These are phyloP conservation scores for Otocyon megalotis DNA, from an alignment of 2,113 vertebrate genomes.

Conservation along the genomic window DNA sequence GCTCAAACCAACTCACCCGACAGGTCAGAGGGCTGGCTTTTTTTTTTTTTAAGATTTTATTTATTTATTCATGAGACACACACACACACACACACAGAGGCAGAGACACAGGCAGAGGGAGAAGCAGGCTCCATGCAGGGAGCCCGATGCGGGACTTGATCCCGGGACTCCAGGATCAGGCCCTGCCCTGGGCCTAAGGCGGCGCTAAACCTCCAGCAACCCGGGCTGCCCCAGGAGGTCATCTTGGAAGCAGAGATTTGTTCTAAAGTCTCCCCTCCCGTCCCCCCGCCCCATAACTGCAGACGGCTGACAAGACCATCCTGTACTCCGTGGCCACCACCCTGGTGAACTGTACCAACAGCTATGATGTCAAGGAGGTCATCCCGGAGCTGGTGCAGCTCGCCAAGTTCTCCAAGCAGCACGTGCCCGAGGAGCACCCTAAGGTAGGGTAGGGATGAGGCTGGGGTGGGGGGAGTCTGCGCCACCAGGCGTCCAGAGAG, in stretches of 20 bases:
- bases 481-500: too few relatives aligned
- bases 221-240: neutral
- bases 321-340: conserved; percentile 95
- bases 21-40: too few relatives aligned
- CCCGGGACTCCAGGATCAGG: too few relatives aligned
- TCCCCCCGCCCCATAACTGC: neutral
- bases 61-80: too few relatives aligned
- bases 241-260: neutral
- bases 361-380: conserved; percentile 97
- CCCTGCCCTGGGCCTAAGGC: too few relatives aligned
- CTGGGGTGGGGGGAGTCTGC: fast-evolving
- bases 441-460: conserved; percentile 88
- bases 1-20: neutral
- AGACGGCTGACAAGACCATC: conserved; percentile 97
- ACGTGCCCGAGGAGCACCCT: conserved; percentile 97
- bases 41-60: too few relatives aligned
- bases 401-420: conserved; percentile 98
- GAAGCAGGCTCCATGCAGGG: too few relatives aligned
- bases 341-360: conserved; percentile 97
- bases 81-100: too few relatives aligned
- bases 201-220: too few relatives aligned
- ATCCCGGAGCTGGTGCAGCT: conserved; percentile 97
- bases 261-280: neutral
- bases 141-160: too few relatives aligned
- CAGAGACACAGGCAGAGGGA: too few relatives aligned